Percentiles rank a stretch among this genome's conserved stretches.
These are phyloP conservation scores for Pocillopora verrucosa DNA, from an alignment of 64 coral and sea anemone genomes.

Conservation along the genomic window DNA sequence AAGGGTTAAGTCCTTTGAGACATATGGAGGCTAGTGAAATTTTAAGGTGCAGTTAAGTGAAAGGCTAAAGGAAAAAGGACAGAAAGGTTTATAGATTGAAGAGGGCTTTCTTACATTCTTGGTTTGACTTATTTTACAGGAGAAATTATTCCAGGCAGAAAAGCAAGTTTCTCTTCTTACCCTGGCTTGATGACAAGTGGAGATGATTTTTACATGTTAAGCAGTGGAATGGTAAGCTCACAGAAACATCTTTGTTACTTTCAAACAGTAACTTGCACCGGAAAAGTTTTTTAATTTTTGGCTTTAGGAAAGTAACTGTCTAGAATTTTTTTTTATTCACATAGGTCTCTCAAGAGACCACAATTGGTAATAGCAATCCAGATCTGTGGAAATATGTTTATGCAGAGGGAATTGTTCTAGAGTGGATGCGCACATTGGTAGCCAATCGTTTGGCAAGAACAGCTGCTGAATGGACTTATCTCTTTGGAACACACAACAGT, in stretches of 20 bases:
- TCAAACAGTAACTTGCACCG: too few relatives aligned
- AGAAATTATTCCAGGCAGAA: constrained; percentile 65
- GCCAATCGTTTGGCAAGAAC: constrained; percentile 80
- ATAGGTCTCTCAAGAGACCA: constrained; percentile 95
- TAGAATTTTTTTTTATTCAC: not conserved
- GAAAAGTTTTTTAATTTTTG: not conserved
- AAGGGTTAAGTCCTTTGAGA: too few relatives aligned
- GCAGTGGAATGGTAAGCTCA: constrained; percentile 84
- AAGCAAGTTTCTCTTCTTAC: constrained; percentile 93
- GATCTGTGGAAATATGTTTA: constrained; percentile 88
- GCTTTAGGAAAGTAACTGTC: not conserved
- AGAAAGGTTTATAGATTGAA: too few relatives aligned
- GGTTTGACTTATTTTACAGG: constrained; percentile 20
- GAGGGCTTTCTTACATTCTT: not conserved
- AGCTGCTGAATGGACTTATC: constrained; percentile 65
- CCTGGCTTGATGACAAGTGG: constrained; percentile 76
- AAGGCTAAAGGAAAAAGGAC: too few relatives aligned
- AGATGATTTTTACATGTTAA: constrained; percentile 97
- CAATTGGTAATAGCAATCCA: constrained; percentile 78
- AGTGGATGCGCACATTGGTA: constrained; percentile 78
- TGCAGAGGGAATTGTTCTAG: constrained; percentile 49
- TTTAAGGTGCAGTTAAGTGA: too few relatives aligned
- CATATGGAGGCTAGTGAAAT: too few relatives aligned
- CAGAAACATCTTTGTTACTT: not conserved
- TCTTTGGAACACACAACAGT: constrained; percentile 89